Evolutionary conservation across 2,888 invertebrate species (phyloP), one percentile per base, ranked within the genome.

Genomic region (Aromia moschata): DNA sequence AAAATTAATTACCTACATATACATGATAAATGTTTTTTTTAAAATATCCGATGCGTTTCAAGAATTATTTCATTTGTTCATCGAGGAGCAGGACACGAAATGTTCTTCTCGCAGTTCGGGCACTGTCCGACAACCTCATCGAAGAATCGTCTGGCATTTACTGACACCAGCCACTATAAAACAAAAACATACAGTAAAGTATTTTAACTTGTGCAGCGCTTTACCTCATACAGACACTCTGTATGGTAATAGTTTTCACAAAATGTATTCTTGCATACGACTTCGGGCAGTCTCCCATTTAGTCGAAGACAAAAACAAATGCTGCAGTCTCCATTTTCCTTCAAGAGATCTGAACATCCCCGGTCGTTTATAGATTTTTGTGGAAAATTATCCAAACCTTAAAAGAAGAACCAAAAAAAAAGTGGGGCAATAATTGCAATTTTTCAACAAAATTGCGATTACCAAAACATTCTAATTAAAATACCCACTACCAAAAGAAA

Each of bases 171-270:
- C 79, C 80, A 79, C 76, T 79, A 61, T 40, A 76, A 77, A 47
- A 58, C 57, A 57, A 43, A 46, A 36, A 53, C 11, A 45, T 25
- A 25, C 7, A 25, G 3, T 25, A 5, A 7, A 25, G 25, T 25
- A 5, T 25, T 5, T 25, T 25, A 3, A 25, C 7, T 25, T 25
- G 3, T 25, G 7, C 7, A 25, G 25, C 3, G 25, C 18, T 57
- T 69, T 71, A 82, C 80, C 73, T 81, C 78, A 67, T 77, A 79
- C n/a, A 83, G 70, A 68, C 83, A 83, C 12, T 74, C 70, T 0
- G 59, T 66, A 58, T 83, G 83, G 58, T 77, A 83, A 44, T 68
- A 65, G 30, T 76, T 74, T 49, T 76, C 76, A 67, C 83, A 83
- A 9, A 70, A 74, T 49, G 70, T 43, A 65, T 80, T 80, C 38